Conservation (phyloP, 2,797 vertebrate genomes). For the Lepus oiostolus region DNA sequence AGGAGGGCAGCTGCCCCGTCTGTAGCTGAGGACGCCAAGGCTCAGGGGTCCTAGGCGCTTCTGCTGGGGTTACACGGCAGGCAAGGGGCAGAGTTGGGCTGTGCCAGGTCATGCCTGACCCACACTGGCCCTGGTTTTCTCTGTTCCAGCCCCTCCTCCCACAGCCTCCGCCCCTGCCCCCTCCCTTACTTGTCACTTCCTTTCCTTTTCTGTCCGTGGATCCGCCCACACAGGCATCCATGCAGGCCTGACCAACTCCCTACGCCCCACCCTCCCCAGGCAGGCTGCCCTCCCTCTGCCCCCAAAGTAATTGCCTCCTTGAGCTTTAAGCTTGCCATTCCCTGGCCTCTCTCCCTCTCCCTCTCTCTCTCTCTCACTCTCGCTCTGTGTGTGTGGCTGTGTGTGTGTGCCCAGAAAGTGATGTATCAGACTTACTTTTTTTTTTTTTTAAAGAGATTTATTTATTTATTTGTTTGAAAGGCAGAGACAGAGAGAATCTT, state of each 20-base stretch:
- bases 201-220: background rate
- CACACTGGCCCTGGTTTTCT: background rate
- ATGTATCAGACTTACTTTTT: too few species aligned
- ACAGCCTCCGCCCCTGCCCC: background rate
- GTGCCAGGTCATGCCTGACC: background rate
- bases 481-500: too few species aligned
- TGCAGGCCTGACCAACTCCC: rapidly evolving
- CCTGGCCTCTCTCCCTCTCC: background rate
- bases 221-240: background rate
- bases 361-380: too few species aligned
- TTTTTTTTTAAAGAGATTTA: too few species aligned
- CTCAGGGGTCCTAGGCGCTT: background rate
- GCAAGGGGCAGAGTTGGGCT: background rate
- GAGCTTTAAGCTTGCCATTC: background rate
- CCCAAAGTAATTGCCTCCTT: background rate
- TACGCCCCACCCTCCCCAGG: background rate
- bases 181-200: background rate
- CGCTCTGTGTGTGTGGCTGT: background rate
- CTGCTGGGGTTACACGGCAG: background rate
- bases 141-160: background rate
- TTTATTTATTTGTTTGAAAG: too few species aligned
- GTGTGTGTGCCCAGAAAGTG: background rate
- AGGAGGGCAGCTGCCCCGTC: background rate
- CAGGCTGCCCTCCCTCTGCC: rapidly evolving
- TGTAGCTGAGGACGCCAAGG: background rate